Percentiles rank a stretch among this genome's conserved stretches.
phyloP scores from a whole-genome alignment of 2,888 invertebrate species.

The Ectropis crepuscularia region DNA sequence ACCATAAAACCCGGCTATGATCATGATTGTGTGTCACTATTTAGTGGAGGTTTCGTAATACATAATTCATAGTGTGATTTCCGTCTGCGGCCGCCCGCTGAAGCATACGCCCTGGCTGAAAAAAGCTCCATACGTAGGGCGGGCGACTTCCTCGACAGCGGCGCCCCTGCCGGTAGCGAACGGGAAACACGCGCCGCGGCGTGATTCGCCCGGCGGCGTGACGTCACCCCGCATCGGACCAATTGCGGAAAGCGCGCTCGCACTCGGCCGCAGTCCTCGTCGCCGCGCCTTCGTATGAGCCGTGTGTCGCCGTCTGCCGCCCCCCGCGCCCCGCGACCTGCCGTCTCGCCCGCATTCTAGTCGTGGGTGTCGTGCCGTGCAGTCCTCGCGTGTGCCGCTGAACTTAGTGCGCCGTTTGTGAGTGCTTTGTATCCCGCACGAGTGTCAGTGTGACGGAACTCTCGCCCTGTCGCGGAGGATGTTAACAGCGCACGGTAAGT shows the following conservation, averaged over 20 bases:
- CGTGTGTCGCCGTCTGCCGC: conserved; percentile 78
- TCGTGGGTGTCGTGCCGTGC: conserved; percentile 83
- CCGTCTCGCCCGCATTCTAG: conserved; percentile 82
- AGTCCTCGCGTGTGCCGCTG: conserved; percentile 82
- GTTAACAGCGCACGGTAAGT: conserved; percentile 85
- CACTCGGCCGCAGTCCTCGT: conserved; percentile 80
- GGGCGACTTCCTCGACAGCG: conserved; percentile 72
- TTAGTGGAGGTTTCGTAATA: conserved; percentile 24
- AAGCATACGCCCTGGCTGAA: conserved; percentile 80
- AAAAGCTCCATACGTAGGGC: conserved; percentile 79
- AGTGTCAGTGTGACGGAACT: conserved; percentile 82
- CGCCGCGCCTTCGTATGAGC: conserved; percentile 81
- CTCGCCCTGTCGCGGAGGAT: conserved; percentile 78
- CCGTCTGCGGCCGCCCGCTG: conserved; percentile 67
- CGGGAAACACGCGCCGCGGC: conserved; percentile 55
- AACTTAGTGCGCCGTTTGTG: conserved; percentile 83
- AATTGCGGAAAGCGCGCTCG: conserved; percentile 72
- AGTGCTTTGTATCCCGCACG: conserved; percentile 80
- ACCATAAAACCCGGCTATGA: conserved; percentile 11
- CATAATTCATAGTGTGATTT: conserved; percentile 51
- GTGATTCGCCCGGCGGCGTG: conserved; percentile 70
- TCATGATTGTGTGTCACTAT: conserved; percentile 15
- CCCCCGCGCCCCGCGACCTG: conserved; percentile 73
- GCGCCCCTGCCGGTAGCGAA: conserved; percentile 67
- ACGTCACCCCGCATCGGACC: conserved; percentile 74